Base-by-base conservation (phyloP, 2,113 vertebrate species). In the Amazona vittata region DNA sequence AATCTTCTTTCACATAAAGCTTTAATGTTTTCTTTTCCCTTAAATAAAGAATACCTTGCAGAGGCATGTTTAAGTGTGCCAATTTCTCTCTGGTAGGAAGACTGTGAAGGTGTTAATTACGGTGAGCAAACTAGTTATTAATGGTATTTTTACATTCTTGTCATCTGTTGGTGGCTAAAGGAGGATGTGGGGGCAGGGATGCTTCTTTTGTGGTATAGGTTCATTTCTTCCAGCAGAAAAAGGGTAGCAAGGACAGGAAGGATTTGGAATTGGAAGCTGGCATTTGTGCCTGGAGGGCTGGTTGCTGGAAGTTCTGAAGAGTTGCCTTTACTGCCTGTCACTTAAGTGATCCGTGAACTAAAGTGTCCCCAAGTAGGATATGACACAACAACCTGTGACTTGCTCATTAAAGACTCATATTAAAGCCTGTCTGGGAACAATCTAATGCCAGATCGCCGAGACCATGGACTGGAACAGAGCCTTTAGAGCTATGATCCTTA, bases 61-160 rank as follows among this genome's bases (percentile, higher is more conserved):
- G 83, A 96, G 78, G 70, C 3, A 0, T 95, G 91, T 87, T 95
- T 89, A 89, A 94, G 87, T 83, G 76, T 52, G 80, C 92, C 87
- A 70, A 22, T 94, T 93, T 94, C 67, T 96, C 60, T 50, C 70
- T 88, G 85, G 35, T 94, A 95, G 83, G 84, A 76, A 90, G 94
- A 68, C 71, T 96, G 83, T 20, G 53, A 95, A 96, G 96, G 94
- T 96, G 92, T 97, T 97, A 97, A 97, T 97, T 97, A 97, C 81
- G 88, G 90, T 71, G 80, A 95, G 73, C 89, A 93, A 97, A 85
- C 80, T 85, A 89, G 63, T 90, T 96, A 95, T 97, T 94, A 94
- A 94, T 83, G 92, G 64, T 44, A 96, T 94, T 94, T 97, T 91
- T 94, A 74, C 67, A 15, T 94, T 93, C 92, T 76, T 90, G 68